A percentile compares a stretch with the other conserved stretches of the same genome.
Conservation (phyloP, 2,797 vertebrate species). For the Pantherophis vulpinus region DNA sequence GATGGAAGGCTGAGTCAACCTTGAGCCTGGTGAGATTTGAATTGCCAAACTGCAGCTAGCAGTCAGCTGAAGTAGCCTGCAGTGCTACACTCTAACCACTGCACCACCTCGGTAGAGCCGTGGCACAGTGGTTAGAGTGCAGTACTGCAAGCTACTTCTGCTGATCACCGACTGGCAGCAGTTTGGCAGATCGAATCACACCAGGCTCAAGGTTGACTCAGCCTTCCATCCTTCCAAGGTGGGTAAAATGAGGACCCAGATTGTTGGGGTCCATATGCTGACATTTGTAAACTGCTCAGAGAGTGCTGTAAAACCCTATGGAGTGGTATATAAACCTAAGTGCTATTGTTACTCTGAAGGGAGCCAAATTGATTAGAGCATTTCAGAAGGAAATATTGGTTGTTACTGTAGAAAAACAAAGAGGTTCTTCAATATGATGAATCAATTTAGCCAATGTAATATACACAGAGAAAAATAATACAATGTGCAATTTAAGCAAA, state of each 20-base stretch:
- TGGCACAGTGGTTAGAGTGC: neutral
- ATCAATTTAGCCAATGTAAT: slow-evolving; percentile 11
- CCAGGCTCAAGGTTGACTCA: neutral
- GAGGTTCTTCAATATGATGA: neutral
- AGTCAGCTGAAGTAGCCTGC: no score
- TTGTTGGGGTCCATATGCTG: neutral
- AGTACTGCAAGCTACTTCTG: neutral
- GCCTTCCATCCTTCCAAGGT: neutral
- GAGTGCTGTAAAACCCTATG: neutral
- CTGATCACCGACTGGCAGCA: neutral
- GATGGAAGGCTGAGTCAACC: no score
- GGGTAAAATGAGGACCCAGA: neutral
- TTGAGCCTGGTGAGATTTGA: no score
- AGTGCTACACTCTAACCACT: no score
- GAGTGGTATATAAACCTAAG: neutral
- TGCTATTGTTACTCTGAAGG: neutral
- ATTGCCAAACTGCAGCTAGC: no score
- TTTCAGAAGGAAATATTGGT: neutral
- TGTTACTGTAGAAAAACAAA: slow-evolving; percentile 24
- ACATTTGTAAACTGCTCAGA: neutral
- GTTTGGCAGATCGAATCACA: neutral
- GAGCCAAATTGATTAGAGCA: neutral
- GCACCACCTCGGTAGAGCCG: no score
- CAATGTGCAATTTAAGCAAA: slow-evolving; percentile 22
- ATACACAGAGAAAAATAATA: neutral